Conservation (phyloP, 2,113 vertebrate genomes). For the Etheostoma spectabile region DNA sequence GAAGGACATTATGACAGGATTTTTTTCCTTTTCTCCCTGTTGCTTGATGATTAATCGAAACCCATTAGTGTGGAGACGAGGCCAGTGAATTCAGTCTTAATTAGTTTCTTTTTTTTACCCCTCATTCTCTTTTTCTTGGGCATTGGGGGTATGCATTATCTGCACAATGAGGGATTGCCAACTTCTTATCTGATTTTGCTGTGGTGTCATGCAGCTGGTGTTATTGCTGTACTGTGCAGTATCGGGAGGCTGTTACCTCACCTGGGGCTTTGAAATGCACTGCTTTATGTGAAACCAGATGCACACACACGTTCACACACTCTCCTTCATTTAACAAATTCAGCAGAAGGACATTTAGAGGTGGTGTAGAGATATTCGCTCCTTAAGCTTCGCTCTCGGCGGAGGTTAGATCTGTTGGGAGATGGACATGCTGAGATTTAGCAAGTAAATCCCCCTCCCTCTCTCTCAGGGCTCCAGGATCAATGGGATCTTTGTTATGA, state of each 20-base stretch:
- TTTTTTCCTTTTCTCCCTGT: constrained; percentile 35
- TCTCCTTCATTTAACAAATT: constrained; percentile 58
- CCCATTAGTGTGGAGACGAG: constrained; percentile 74
- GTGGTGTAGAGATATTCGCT: constrained; percentile 46
- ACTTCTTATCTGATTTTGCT: constrained; percentile 74
- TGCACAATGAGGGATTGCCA: constrained; percentile 75
- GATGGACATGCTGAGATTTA: constrained; percentile 74
- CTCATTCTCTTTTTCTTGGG: constrained; percentile 62
- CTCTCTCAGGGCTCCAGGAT: constrained; percentile 45
- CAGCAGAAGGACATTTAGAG: constrained; percentile 77
- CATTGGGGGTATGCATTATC: constrained; percentile 59
- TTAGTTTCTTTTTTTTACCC: constrained; percentile 78
- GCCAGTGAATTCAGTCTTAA: constrained; percentile 78
- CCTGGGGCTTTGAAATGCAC: constrained; percentile 57
- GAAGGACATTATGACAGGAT: constrained; percentile 40
- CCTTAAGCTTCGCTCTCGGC: constrained; percentile 51
- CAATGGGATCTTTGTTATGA: constrained; percentile 70
- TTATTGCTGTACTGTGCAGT: constrained; percentile 71
- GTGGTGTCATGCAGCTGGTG: constrained; percentile 51
- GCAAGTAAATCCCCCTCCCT: constrained; percentile 54
- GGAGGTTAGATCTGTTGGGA: constrained; percentile 65
- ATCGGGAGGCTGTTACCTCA: constrained; percentile 51
- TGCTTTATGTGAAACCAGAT: constrained; percentile 53
- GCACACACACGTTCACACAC: constrained; percentile 36
- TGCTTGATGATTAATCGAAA: constrained; percentile 83